Conservation (phyloP, 2,113 vertebrate species). For the Urocynchramus pylzowi region DNA sequence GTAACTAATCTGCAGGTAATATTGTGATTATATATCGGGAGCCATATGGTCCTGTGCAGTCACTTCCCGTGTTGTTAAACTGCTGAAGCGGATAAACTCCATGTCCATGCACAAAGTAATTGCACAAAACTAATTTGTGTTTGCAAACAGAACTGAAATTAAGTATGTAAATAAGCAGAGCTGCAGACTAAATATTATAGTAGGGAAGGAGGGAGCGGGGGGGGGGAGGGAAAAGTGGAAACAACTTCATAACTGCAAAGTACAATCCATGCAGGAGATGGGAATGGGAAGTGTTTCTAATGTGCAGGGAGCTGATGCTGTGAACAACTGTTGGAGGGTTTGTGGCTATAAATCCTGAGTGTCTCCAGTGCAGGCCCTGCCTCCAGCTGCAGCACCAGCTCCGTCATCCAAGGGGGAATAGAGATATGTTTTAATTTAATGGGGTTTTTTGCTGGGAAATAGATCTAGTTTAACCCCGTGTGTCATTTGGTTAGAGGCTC, state of each 20-base stretch:
- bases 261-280: not conserved
- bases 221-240: not conserved
- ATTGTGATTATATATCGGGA: slow-evolving; percentile 71
- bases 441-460: not conserved
- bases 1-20: slow-evolving; percentile 78
- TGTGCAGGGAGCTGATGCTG: not conserved
- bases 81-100: slow-evolving; percentile 66
- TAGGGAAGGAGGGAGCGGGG: not conserved
- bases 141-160: slow-evolving; percentile 76
- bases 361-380: not conserved
- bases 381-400: not conserved
- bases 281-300: slow-evolving; percentile 1
- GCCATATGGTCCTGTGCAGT: slow-evolving; percentile 69
- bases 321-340: not conserved
- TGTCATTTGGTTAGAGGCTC: not conserved
- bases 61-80: slow-evolving; percentile 58
- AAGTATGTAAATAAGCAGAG: slow-evolving; percentile 77
- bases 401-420: not conserved
- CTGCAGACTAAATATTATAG: slow-evolving; percentile 71
- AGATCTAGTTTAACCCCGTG: not conserved
- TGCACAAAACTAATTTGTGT: slow-evolving; percentile 79
- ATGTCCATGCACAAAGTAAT: slow-evolving; percentile 74
- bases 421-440: not conserved
- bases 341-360: not conserved
- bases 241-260: slow-evolving; percentile 47